Conservation (phyloP, 2,797 vertebrate species). For the Balearica regulorum region DNA sequence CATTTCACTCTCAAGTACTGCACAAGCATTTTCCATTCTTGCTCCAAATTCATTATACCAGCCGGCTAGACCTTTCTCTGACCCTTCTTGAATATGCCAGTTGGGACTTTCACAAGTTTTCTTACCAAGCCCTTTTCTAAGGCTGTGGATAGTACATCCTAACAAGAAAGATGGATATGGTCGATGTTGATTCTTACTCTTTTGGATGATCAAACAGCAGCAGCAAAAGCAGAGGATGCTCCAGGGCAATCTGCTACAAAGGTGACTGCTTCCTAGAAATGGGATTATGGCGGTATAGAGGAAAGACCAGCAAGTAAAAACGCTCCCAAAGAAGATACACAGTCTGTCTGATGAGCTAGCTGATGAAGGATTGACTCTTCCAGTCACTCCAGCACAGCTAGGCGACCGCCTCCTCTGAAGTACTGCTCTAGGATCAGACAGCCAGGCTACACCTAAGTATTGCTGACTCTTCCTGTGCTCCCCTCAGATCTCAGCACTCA, state of each 20-base stretch:
- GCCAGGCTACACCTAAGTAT: not conserved
- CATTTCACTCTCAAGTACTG: not conserved
- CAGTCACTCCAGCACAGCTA: not conserved
- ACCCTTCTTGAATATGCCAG: not conserved
- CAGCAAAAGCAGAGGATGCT: not conserved
- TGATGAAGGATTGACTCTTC: not conserved
- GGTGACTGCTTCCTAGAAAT: not conserved
- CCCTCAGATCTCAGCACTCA: not conserved
- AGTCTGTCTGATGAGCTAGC: fast-evolving
- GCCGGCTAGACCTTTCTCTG: not conserved
- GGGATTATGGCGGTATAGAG: not conserved
- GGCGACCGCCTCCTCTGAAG: not conserved
- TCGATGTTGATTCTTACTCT: not conserved
- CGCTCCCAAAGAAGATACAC: not conserved
- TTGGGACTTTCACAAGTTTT: not conserved
- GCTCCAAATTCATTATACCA: not conserved
- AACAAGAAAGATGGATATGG: not conserved
- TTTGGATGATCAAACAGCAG: not conserved
- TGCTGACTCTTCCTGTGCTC: not conserved
- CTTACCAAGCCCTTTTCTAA: not conserved
- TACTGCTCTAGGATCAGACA: fast-evolving
- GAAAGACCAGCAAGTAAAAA: not conserved
- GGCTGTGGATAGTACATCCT: not conserved
- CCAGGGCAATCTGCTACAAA: not conserved
- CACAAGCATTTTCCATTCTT: not conserved